Evolutionary conservation across 64 coral and sea anemone species (phyloP), one percentile per base, ranked within the genome.

Genomic region (Orbicella faveolata): DNA sequence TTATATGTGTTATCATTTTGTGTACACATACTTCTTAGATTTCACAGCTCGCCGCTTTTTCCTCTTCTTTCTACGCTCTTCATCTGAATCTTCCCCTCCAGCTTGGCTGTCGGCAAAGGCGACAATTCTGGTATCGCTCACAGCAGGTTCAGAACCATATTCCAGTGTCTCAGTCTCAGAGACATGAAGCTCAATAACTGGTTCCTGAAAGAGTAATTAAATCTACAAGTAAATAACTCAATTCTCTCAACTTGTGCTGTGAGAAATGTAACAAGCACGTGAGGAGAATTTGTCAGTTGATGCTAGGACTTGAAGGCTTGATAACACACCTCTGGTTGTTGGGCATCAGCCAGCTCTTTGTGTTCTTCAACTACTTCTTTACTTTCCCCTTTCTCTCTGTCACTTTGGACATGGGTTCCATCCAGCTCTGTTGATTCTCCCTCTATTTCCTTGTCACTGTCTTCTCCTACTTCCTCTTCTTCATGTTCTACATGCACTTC

Each of bases 41-140:
- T 96, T 96, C 5, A 96, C 91, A 37, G 91, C 92, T 79, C 94
- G 75, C 73, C 94, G 80, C 33, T 92, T 89, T 88, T 89, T 91
- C 76, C 82, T 96, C 20, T 75, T 89, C 51, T 88, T 90, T 70
- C 87, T 81, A 12, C 81, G 81, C 52, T 93, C 88, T 54, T 93
- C 92, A 17, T 96, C 95, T 1, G 77, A 83, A 35, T 93, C 81
- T 4, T 93, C 88, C 5, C 75, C 87, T 76, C 74, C 91, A 52
- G 95, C 90, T 53, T 93, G 95, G 64, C 95, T 96, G 73, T 96
- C 92, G 1, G 95, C 95, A 88, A 96, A 93, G n/a, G 95, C 95
- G 9, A 96, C 95, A 96, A 96, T 93, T 61, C 95, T 89, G 8
- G 88, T 96, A 65, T 96, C 95, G 6, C 84, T 88, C 9, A 69